Percentiles rank a stretch among this genome's conserved stretches.
phyloP scores from a whole-genome alignment of 2,888 invertebrate species.

The Scaptomyza tumidula region DNA sequence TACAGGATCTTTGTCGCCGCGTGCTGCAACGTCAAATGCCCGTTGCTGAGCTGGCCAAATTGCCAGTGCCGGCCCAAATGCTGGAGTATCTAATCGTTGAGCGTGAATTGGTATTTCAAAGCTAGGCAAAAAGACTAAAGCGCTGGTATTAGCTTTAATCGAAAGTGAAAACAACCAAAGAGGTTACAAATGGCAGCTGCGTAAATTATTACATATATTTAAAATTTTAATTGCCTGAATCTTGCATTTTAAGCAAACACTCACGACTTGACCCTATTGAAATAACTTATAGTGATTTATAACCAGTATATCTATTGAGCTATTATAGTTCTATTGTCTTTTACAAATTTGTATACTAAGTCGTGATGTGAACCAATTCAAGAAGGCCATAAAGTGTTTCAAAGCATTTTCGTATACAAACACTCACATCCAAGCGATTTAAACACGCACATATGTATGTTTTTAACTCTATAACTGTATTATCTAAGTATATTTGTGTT shows the following conservation, averaged over 20 bases:
- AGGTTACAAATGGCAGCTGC: conserved; percentile 42
- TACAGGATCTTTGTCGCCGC: conserved; percentile 90
- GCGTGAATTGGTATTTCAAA: conserved; percentile 82
- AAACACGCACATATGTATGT: conserved; percentile 56
- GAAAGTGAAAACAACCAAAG: conserved; percentile 65
- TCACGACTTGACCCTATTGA: conserved; percentile 5
- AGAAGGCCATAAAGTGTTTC: conserved; percentile 45
- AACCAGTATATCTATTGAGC: conserved; percentile 1
- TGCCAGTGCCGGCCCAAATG: conserved; percentile 87
- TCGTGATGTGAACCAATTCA: conserved; percentile 5
- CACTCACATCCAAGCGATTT: conserved; percentile 38
- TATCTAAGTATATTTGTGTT: conserved; percentile 49
- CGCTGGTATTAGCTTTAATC: conserved; percentile 67
- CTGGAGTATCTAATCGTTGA: conserved; percentile 86
- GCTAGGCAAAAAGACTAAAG: conserved; percentile 48
- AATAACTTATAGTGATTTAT: not conserved
- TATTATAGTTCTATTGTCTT: conserved; percentile 1
- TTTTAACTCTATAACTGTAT: conserved; percentile 67
- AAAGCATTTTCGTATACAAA: conserved; percentile 43
- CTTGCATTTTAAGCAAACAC: conserved; percentile 3
- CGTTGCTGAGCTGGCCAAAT: conserved; percentile 88
- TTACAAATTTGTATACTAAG: not conserved
- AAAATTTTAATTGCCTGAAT: conserved; percentile 15
- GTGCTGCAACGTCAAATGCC: conserved; percentile 88
- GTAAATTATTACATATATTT: conserved; percentile 6